Conservation (phyloP, 2,797 vertebrate species). For the Acanthis flammea region DNA sequence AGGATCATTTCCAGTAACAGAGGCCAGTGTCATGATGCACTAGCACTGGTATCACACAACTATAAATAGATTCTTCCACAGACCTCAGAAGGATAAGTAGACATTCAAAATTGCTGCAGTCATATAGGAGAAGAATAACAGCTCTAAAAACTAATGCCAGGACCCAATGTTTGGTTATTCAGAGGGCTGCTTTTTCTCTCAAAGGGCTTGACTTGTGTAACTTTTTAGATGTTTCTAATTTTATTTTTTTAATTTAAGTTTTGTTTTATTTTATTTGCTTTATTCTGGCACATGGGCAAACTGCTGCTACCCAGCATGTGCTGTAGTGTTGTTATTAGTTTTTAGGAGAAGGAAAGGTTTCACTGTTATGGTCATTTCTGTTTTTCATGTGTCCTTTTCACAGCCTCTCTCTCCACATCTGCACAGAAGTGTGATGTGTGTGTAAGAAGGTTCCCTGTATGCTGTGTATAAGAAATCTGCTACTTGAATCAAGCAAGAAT, state of each 20-base stretch:
- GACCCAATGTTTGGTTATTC: neutral
- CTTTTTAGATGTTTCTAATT: neutral
- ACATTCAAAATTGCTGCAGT: neutral
- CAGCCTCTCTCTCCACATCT: neutral
- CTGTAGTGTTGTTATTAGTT: neutral
- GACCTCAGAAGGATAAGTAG: conserved; percentile 6
- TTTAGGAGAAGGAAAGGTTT: neutral
- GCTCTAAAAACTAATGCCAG: neutral
- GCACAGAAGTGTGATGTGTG: no score
- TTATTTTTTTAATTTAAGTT: neutral
- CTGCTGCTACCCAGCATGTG: neutral
- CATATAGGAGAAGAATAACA: neutral
- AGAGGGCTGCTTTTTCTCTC: conserved; percentile 20
- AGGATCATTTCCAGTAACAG: conserved; percentile 43
- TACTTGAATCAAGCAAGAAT: neutral
- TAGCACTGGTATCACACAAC: neutral
- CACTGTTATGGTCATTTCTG: neutral
- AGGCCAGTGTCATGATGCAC: neutral
- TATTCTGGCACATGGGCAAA: neutral
- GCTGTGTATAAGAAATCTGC: neutral
- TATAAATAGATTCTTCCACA: conserved; percentile 54
- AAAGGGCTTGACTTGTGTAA: neutral
- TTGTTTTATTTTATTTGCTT: neutral
- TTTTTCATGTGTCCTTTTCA: neutral
- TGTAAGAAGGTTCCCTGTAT: neutral